phyloP scores from a whole-genome alignment of 1,140 invertebrate genomes.

The Drosophila mauritiana region DNA sequence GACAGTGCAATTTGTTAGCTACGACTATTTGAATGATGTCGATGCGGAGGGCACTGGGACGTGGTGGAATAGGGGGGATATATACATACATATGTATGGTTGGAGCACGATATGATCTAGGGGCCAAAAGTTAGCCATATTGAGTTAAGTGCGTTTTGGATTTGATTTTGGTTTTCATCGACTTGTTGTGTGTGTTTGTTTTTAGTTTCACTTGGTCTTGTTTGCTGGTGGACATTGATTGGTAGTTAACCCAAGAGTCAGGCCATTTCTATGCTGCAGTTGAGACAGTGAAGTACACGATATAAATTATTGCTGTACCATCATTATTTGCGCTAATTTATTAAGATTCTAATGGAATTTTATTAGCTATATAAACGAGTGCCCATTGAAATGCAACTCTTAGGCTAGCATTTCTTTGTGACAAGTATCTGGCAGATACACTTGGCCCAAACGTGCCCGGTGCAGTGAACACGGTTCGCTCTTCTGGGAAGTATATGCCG shows the following conservation, averaged over 20 bases:
- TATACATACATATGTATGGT: neutral
- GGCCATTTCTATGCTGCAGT: slow-evolving; percentile 4
- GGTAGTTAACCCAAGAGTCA: slow-evolving; percentile 51
- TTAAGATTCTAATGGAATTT: neutral
- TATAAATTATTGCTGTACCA: no score
- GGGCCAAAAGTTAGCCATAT: slow-evolving; percentile 46
- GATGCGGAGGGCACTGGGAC: slow-evolving; percentile 5
- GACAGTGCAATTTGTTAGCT: slow-evolving; percentile 82
- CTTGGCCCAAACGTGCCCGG: slow-evolving; percentile 34
- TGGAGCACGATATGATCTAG: neutral
- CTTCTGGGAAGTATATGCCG: slow-evolving; percentile 25
- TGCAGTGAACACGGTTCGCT: slow-evolving; percentile 5
- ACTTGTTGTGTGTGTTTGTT: slow-evolving; percentile 2
- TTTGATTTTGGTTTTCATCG: slow-evolving; percentile 52
- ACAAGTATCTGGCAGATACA: slow-evolving; percentile 48
- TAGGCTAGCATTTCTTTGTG: slow-evolving; percentile 1
- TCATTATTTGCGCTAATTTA: slow-evolving; percentile 3
- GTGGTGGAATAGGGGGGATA: neutral
- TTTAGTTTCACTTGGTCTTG: slow-evolving; percentile 5
- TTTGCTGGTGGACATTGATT: slow-evolving; percentile 30
- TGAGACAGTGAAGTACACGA: neutral
- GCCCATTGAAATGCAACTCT: neutral
- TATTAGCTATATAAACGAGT: no score
- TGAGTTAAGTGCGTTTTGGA: slow-evolving; percentile 57
- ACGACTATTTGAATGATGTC: slow-evolving; percentile 76